Percentiles rank a stretch among this genome's conserved stretches.
phyloP scores from a whole-genome alignment of 2,797 vertebrate species.

The Oreochromis grahami region DNA sequence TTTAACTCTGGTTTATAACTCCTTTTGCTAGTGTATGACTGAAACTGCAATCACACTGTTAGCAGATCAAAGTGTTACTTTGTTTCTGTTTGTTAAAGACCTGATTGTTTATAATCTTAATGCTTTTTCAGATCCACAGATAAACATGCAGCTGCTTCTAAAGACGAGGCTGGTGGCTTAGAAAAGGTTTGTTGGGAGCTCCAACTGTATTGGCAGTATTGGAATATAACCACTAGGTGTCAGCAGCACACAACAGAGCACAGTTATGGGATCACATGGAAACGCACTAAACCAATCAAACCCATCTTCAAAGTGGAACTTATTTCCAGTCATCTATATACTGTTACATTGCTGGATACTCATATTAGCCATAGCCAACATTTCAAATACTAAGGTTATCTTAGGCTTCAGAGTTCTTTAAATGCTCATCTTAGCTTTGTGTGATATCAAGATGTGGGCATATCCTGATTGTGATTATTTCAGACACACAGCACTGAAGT shows the following conservation, averaged over 20 bases:
- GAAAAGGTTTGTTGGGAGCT: background rate
- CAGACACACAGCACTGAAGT: background rate
- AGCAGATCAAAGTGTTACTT: background rate
- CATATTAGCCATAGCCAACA: background rate
- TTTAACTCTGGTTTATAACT: background rate
- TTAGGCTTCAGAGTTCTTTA: background rate
- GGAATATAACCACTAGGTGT: conserved; percentile 27
- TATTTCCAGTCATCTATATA: background rate
- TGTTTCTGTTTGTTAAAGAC: background rate
- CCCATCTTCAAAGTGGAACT: background rate
- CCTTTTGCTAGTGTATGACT: background rate
- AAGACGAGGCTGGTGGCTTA: background rate
- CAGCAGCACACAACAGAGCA: conserved; percentile 17
- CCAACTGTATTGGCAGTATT: background rate
- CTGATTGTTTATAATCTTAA: background rate
- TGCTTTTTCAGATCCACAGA: background rate
- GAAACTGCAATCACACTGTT: background rate
- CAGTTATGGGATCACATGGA: background rate
- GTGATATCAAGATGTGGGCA: background rate
- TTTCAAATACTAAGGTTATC: background rate
- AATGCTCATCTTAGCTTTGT: background rate
- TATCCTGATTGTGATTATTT: fast-evolving
- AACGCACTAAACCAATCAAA: background rate
- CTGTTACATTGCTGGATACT: background rate
- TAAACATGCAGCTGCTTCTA: background rate